phyloP scores from a whole-genome alignment of 2,797 vertebrate genomes.

The Loris lydekkerianus region DNA sequence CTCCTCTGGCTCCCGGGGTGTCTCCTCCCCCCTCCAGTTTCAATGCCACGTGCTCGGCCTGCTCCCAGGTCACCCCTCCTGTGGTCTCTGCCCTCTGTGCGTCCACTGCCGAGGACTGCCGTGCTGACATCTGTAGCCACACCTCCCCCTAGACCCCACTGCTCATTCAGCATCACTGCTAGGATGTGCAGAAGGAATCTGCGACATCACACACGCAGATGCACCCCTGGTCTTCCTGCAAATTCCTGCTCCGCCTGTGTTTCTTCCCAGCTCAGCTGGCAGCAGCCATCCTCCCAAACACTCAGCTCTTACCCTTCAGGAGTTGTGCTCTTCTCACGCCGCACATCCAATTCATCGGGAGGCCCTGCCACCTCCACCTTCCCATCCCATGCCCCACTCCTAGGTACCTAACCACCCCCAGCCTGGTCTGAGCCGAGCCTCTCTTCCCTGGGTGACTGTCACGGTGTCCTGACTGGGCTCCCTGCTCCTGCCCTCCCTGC shows the following conservation, averaged over 20 bases:
- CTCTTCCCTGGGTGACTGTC: not conserved
- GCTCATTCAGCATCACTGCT: not conserved
- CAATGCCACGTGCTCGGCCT: not conserved
- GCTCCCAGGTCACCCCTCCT: not conserved
- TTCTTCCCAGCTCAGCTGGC: not conserved
- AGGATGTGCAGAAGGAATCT: not conserved
- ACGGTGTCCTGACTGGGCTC: not conserved
- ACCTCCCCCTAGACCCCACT: not conserved
- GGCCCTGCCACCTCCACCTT: not conserved
- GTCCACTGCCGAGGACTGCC: accelerated
- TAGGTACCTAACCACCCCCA: not conserved
- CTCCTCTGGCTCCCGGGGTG: accelerated
- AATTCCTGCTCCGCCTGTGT: too few relatives aligned
- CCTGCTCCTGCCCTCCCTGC: not conserved
- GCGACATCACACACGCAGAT: too few relatives aligned
- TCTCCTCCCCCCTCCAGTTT: not conserved
- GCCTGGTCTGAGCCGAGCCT: not conserved
- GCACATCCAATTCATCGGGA: not conserved
- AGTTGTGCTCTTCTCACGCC: not conserved
- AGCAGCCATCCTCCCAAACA: not conserved
- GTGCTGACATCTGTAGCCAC: not conserved
- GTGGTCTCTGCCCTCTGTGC: accelerated
- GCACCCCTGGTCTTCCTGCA: too few relatives aligned
- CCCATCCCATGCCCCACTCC: not conserved
- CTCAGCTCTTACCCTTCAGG: too few relatives aligned